Evolutionary conservation across 2,888 invertebrate species (phyloP), one percentile per base, ranked within the genome.

Genomic region (Erebia epiphron): DNA sequence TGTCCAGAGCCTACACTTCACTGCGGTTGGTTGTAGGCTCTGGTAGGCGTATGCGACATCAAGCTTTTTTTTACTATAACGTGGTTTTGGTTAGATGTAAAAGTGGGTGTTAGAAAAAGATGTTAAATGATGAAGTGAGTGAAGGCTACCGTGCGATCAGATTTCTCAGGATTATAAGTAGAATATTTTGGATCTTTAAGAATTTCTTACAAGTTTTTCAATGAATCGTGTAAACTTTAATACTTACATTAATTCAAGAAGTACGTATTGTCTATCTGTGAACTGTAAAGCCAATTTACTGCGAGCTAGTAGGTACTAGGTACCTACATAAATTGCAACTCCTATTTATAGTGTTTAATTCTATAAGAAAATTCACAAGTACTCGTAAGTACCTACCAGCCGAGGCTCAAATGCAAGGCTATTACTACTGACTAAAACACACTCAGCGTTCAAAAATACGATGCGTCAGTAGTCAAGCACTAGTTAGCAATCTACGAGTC

Each of bases 1-100:
- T 43, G 43, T 46, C 43, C 43, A 56, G 65, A 56, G 18, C 56
- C n/a, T 46, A 56, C 66, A 66, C 56, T 66, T 56, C 54, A 56
- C 57, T 56, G 56, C 16, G 66, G 66, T 66, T 66, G 66, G 66
- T 46, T 57, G 66, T 43, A 66, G 18, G 14, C 56, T 43, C 41
- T 18, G 43, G 56, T 66, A 66, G 66, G 66, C 66, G 66, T 56
- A 43, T 56, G 65, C 46, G 66, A 66, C 66, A 66, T 66, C 56
- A 57, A 66, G 56, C 41, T 56, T 66, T 66, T 64, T 50, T 58
- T 60, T 41, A 60, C 60, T 54, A 64, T 26, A 9, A 50, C 49
- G 62, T 63, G n/a, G 50, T 63, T 49, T 21, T 14, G 8, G 8
- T 13, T 21, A 62, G 21, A 21, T 14, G 21, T 49, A 49, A 26